Evolutionary conservation across 2,797 vertebrate species (phyloP).

Genomic region (Eremophila alpestris): DNA sequence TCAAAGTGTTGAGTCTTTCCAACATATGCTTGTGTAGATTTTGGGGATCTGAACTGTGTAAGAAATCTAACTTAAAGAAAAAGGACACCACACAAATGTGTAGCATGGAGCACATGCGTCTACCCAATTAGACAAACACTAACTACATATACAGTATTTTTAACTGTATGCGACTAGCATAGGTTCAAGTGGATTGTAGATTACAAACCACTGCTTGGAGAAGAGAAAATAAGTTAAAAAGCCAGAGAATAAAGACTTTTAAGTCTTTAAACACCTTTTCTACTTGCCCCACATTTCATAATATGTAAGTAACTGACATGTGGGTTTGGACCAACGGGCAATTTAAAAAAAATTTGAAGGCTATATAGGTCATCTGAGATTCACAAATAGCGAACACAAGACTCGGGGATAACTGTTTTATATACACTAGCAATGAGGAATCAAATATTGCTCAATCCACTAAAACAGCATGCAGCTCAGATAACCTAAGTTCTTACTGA

Average conservation of each 20-base stretch:
- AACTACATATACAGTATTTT: neutral
- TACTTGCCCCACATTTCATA: neutral
- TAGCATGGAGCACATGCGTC: neutral
- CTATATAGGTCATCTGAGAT: neutral
- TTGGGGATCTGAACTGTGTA: neutral
- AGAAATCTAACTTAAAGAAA: neutral
- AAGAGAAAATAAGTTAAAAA: neutral
- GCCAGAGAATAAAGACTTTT: neutral
- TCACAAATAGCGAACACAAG: neutral
- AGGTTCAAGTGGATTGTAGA: neutral
- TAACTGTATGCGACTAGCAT: neutral
- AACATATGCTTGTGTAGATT: neutral
- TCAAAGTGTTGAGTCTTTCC: neutral
- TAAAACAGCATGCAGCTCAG: neutral
- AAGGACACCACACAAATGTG: neutral
- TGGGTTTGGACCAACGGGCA: neutral
- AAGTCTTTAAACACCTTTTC: neutral
- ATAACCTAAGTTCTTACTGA: neutral
- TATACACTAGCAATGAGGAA: neutral
- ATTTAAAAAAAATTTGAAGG: neutral
- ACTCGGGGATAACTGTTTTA: neutral
- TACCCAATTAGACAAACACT: neutral
- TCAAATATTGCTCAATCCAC: neutral
- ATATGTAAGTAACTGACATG: neutral
- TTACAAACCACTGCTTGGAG: neutral